A percentile compares a stretch with the other conserved stretches of the same genome.
These are phyloP conservation scores for Falco novaeseelandiae DNA, from an alignment of 2,797 vertebrate species.

Conservation along the genomic window DNA sequence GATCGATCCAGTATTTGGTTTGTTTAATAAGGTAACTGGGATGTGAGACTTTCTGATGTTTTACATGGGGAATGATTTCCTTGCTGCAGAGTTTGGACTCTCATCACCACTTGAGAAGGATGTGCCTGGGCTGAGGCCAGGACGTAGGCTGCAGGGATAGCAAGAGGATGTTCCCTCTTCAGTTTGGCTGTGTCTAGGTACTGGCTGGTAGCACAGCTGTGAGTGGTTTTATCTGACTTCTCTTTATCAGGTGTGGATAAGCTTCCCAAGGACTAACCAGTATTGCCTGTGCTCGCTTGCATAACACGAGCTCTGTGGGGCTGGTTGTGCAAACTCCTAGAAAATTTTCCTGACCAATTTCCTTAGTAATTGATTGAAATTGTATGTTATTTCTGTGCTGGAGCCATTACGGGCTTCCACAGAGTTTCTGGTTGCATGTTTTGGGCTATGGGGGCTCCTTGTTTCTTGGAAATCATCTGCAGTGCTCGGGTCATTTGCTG, in stretches of 20 bases:
- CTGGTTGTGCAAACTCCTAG: background rate
- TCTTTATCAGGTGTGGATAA: background rate
- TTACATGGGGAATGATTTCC: background rate
- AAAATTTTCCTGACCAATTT: background rate
- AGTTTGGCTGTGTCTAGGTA: background rate
- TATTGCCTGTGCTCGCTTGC: background rate
- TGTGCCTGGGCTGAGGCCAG: background rate
- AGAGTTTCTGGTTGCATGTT: background rate
- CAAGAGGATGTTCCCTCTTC: background rate
- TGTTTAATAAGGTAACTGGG: conserved; percentile 87
- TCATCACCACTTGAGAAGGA: background rate
- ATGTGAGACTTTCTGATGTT: background rate
- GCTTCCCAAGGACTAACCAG: background rate
- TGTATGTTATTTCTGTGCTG: background rate
- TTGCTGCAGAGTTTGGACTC: background rate
- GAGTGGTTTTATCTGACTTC: background rate
- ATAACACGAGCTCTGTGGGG: background rate
- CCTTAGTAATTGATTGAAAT: background rate
- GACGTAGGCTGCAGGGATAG: background rate
- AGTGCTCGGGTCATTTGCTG: background rate
- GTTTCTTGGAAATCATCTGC: background rate
- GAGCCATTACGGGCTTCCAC: background rate
- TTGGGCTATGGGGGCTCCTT: background rate
- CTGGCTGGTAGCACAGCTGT: background rate
- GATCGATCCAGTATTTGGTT: conserved; percentile 84